These are phyloP conservation scores for Artibeus jamaicensis DNA, from an alignment of 2,797 vertebrate species.

Conservation along the genomic window DNA sequence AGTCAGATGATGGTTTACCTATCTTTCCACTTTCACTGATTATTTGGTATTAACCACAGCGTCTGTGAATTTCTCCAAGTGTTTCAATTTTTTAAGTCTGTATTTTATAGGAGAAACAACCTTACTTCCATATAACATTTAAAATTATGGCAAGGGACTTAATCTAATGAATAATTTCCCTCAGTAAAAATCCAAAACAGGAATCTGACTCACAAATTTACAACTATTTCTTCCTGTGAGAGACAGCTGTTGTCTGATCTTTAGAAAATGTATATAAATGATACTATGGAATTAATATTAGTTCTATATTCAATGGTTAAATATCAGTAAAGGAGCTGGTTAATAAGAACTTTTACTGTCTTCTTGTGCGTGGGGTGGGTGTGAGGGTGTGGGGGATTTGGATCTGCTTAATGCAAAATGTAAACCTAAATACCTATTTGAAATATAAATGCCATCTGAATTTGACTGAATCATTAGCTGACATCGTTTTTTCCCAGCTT, in stretches of 20 bases:
- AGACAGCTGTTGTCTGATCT: neutral
- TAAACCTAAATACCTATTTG: conserved; percentile 28
- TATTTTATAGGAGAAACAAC: neutral
- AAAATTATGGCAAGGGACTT: conserved; percentile 27
- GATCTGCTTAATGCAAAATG: neutral
- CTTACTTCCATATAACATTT: conserved; percentile 33
- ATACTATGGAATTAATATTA: neutral
- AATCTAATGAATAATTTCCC: conserved; percentile 11
- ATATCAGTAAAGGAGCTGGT: neutral
- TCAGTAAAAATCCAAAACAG: conserved; percentile 39
- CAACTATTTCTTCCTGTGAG: conserved; percentile 11
- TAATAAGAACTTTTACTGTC: neutral
- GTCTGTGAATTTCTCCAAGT: conserved; percentile 51
- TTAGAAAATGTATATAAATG: conserved; percentile 38
- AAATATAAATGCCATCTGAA: conserved; percentile 4
- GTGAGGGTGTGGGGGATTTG: neutral
- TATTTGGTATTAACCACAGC: neutral
- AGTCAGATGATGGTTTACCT: conserved; percentile 10
- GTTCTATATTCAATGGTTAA: neutral
- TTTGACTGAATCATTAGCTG: conserved; percentile 16
- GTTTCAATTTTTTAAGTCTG: conserved; percentile 1
- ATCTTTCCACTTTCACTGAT: neutral
- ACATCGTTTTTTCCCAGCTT: neutral
- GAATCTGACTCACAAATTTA: conserved; percentile 40
- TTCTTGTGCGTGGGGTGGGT: neutral